phyloP scores from a whole-genome alignment of 1,140 invertebrate genomes.

The Aphelenchoides fujianensis region DNA sequence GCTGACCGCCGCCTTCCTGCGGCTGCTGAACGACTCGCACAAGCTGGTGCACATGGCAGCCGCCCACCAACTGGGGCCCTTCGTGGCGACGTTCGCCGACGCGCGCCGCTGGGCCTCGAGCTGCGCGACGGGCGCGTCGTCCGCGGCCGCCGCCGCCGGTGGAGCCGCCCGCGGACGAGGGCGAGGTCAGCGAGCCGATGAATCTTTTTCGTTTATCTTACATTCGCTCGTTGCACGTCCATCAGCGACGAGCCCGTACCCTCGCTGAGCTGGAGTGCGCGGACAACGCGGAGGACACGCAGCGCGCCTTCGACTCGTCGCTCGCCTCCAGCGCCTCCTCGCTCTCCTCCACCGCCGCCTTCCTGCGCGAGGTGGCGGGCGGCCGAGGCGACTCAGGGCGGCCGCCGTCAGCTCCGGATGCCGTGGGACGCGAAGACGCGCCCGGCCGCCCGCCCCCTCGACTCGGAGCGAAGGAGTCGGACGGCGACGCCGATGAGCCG shows the following conservation, averaged over 20 bases:
- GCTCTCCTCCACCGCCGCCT: too few relatives aligned
- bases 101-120: conserved; percentile 10
- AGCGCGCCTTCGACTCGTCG: not conserved
- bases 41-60: conserved; percentile 28
- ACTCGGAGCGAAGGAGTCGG: not conserved
- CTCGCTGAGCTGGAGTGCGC: not conserved
- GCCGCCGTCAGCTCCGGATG: not conserved
- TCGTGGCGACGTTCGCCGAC: conserved; percentile 40
- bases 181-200: not conserved
- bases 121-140: conserved; percentile 1
- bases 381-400: too few relatives aligned
- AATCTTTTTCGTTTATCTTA: not conserved
- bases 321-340: not conserved
- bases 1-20: conserved; percentile 27
- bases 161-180: not conserved
- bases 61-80: conserved; percentile 26
- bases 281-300: not conserved
- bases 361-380: too few relatives aligned
- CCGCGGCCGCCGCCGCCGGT: not conserved
- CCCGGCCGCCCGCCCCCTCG: too few relatives aligned
- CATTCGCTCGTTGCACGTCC: not conserved
- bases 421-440: not conserved
- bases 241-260: not conserved
- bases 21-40: conserved; percentile 16
- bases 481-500: not conserved